Conservation (phyloP, 2,113 vertebrate species). For the Isichthys henryi region DNA sequence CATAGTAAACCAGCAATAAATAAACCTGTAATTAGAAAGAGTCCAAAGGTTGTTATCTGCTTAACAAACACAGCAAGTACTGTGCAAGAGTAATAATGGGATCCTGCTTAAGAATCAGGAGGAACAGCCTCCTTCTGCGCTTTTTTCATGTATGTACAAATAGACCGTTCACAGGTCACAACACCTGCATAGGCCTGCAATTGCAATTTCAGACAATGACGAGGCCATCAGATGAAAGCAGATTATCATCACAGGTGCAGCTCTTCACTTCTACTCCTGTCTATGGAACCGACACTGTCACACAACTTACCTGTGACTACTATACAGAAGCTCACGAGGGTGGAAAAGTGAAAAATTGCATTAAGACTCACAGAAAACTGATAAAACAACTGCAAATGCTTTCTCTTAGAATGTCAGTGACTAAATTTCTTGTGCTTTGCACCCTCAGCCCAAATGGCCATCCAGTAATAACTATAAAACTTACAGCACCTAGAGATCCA, state of each 20-base stretch:
- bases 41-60: constrained; percentile 27
- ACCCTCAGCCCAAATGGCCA: not conserved
- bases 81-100: constrained; percentile 35
- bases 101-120: constrained; percentile 17
- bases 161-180: not conserved
- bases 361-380: not conserved
- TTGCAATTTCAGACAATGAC: not conserved
- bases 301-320: not conserved
- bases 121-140: not conserved
- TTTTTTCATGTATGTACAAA: not conserved
- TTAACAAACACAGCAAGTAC: constrained; percentile 27
- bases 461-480: not conserved
- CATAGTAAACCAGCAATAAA: not conserved
- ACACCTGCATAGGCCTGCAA: not conserved
- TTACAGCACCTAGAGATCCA: not conserved
- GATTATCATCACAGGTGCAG: not conserved
- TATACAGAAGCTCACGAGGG: not conserved
- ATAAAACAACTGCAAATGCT: not conserved
- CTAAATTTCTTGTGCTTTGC: not conserved
- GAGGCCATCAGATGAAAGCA: not conserved
- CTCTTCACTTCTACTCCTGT: not conserved
- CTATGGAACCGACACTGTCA: not conserved
- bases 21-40: constrained; percentile 18
- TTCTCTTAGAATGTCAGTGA: not conserved
- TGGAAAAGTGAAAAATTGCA: not conserved